These are phyloP conservation scores for Tiliacea aurago DNA, from an alignment of 2,888 invertebrate genomes.

Conservation along the genomic window DNA sequence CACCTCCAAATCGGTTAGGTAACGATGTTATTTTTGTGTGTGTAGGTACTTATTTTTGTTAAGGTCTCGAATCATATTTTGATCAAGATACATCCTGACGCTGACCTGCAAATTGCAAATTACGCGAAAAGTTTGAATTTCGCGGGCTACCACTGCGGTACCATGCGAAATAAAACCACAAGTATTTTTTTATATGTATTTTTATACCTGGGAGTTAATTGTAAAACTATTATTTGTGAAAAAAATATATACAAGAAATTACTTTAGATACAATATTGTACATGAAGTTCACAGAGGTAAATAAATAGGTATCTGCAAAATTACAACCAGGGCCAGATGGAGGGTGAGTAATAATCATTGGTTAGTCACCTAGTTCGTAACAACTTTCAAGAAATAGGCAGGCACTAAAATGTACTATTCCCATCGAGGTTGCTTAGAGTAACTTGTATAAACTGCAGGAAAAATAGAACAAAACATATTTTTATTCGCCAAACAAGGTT, in stretches of 20 bases:
- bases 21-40: too few species aligned
- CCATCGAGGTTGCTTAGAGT: not conserved
- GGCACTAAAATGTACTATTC: not conserved
- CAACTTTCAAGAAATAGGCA: not conserved
- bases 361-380: not conserved
- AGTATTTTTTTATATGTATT: slow-evolving; percentile 6
- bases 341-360: not conserved
- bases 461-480: not conserved
- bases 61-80: too few species aligned
- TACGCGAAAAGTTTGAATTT: too few species aligned
- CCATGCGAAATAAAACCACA: slow-evolving; percentile 15
- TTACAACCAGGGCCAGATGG: not conserved
- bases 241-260: slow-evolving; percentile 28
- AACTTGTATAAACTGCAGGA: not conserved
- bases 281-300: not conserved
- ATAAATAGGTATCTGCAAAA: not conserved
- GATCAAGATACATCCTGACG: too few species aligned
- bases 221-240: slow-evolving; percentile 13
- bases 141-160: too few species aligned
- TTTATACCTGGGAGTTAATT: slow-evolving; percentile 15
- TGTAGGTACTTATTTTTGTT: too few species aligned
- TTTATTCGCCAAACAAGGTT: not conserved
- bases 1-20: too few species aligned
- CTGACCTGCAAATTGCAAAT: too few species aligned
- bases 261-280: not conserved